Evolutionary conservation across 2,113 vertebrate genomes (phyloP).

Genomic region (Bos indicus): DNA sequence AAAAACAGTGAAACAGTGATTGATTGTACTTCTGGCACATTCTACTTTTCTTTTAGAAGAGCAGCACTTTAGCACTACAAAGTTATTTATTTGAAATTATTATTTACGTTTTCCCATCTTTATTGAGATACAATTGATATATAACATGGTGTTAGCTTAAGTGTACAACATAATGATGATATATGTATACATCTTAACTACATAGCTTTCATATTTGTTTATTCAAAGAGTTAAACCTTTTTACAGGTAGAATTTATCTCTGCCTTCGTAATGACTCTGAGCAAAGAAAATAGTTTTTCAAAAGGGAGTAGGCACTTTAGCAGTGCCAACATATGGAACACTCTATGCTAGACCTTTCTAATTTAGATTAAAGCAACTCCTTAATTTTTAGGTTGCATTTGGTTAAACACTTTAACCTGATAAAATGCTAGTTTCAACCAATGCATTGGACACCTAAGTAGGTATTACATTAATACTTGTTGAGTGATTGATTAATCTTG

Average conservation of each 20-base stretch:
- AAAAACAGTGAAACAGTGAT: neutral
- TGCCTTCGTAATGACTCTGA: neutral
- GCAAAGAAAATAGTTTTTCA: neutral
- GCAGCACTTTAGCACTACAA: neutral
- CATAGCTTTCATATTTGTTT: neutral
- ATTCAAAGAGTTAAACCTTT: neutral
- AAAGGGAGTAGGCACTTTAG: neutral
- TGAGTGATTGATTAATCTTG: constrained; percentile 69
- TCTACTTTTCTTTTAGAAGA: neutral
- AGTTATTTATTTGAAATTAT: neutral
- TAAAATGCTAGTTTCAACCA: neutral
- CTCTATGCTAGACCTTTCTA: neutral
- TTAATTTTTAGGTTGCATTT: constrained; percentile 1
- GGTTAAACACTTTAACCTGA: neutral
- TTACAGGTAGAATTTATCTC: neutral
- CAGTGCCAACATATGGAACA: neutral
- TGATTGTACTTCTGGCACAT: neutral
- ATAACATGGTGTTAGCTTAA: neutral
- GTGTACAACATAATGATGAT: neutral
- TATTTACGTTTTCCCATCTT: neutral
- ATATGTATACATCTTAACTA: neutral
- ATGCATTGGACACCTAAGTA: neutral
- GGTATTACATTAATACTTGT: constrained; percentile 34
- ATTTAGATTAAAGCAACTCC: constrained; percentile 4
- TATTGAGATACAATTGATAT: neutral